These are phyloP conservation scores for Xiphorhynchus elegans DNA, from an alignment of 2,113 vertebrate species.

Conservation along the genomic window DNA sequence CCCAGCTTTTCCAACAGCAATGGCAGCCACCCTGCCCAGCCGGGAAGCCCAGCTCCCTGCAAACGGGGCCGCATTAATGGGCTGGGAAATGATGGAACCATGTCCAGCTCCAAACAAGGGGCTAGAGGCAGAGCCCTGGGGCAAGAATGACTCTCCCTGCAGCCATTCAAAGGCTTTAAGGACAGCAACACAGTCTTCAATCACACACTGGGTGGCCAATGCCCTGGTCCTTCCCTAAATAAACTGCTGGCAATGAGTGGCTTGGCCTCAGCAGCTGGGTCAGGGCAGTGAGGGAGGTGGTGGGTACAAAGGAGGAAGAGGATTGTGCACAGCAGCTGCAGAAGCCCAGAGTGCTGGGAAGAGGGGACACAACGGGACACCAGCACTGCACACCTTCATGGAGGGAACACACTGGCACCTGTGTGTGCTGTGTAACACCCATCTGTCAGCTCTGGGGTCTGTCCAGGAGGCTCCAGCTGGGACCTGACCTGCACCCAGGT, in stretches of 20 bases:
- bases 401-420: not conserved
- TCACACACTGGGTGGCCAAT: not conserved
- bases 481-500: not conserved
- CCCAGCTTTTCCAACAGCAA: not conserved
- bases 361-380: fast-evolving
- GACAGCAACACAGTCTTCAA: not conserved
- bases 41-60: fast-evolving
- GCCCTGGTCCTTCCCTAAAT: not conserved
- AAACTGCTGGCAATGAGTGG: not conserved
- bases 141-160: not conserved
- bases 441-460: not conserved
- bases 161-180: not conserved
- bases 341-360: fast-evolving
- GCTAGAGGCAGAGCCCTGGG: fast-evolving
- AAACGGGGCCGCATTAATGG: fast-evolving
- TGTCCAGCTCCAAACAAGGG: not conserved
- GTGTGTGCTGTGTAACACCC: not conserved
- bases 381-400: not conserved
- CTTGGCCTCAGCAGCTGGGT: not conserved
- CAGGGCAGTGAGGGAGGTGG: not conserved
- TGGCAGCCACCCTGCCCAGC: fast-evolving
- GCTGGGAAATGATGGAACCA: not conserved
- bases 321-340: not conserved
- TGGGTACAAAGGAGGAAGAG: not conserved
- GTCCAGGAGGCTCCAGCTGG: not conserved